Evolutionary conservation across 1,140 invertebrate genomes (phyloP), one percentile per base, ranked within the genome.

Genomic region (Lordiphosa collinella): DNA sequence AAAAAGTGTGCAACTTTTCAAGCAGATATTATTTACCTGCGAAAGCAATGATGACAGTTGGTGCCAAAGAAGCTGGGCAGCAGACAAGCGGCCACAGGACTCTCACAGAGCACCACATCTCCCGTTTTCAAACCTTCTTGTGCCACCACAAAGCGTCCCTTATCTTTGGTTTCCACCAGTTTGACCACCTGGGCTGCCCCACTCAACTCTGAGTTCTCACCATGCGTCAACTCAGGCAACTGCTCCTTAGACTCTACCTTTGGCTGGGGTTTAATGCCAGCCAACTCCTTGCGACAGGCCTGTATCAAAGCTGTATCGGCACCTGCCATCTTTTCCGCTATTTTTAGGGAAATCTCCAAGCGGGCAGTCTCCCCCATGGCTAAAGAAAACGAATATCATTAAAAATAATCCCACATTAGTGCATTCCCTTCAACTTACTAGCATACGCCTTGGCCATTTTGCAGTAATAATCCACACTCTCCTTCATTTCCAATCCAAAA

Each of bases 11-110:
- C n/a, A n/a, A 8, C 9, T 25, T 12, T 16, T 9, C 12, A 11
- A 13, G 1, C 10, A 4, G 11, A n/a, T 9, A 37, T 7, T 5
- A 54, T 50, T 46, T 8, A 94, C 93, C 94, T 92, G 60, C 90
- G 89, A 69, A 96, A 95, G 87, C 96, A 98, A 75, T 96, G 92
- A 56, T 95, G 92, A 84, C 96, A 98, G 86, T 97, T 94, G 5
- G 92, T 93, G 2, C 93, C 92, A 86, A 93, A 94, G 85, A 91
- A 93, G 25, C 93, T 92, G 0, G 93, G 91, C 10, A 95, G 78
- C 2, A 97, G 90, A 49, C 94, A 94, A 1, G 94, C 93, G 2
- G 93, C 93, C 64, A 93, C 93, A 1, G 96, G 94, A 38, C 91
- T 89, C 88, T 98, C 96, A 9, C 92, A 90, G 4, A 94, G 88